Percentiles rank a stretch among this genome's conserved stretches.
phyloP scores from a whole-genome alignment of 2,888 invertebrate genomes.

The Drosophila vallismaia region DNA sequence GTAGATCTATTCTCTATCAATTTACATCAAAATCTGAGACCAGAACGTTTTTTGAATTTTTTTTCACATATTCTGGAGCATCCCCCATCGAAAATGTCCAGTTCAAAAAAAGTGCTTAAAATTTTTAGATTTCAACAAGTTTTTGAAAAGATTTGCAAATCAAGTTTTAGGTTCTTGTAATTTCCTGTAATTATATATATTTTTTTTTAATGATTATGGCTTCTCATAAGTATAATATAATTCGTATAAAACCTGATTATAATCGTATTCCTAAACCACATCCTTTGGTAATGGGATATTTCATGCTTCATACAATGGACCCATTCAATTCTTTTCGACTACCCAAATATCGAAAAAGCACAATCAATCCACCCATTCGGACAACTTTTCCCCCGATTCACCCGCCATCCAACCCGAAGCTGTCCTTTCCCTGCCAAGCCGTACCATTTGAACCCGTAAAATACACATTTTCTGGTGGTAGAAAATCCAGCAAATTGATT shows the following conservation, averaged over 20 bases:
- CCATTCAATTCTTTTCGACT: slow-evolving; percentile 11
- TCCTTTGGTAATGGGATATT: not conserved
- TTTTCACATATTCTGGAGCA: too few relatives aligned
- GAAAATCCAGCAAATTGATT: slow-evolving; percentile 81
- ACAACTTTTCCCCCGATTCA: not conserved
- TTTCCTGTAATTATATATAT: too few relatives aligned
- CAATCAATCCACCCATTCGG: slow-evolving; percentile 40
- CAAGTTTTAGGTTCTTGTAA: too few relatives aligned
- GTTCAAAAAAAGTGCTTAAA: too few relatives aligned
- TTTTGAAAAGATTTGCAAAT: too few relatives aligned
- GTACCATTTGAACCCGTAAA: slow-evolving; percentile 71
- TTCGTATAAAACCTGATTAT: not conserved
- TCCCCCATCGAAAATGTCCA: too few relatives aligned
- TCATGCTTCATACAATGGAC: slow-evolving; percentile 16
- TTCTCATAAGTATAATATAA: not conserved
- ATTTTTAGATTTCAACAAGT: too few relatives aligned
- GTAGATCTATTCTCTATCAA: too few relatives aligned
- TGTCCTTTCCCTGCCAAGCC: slow-evolving; percentile 20
- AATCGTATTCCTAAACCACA: not conserved
- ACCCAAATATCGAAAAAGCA: slow-evolving; percentile 9
- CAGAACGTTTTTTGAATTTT: too few relatives aligned
- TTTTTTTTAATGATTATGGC: not conserved
- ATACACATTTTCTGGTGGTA: slow-evolving; percentile 80
- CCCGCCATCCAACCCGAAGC: not conserved
- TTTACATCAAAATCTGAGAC: too few relatives aligned